Evolutionary conservation across 2,888 invertebrate genomes (phyloP), one percentile per base, ranked within the genome.

Genomic region (Mongoloraphidia duomilia): DNA sequence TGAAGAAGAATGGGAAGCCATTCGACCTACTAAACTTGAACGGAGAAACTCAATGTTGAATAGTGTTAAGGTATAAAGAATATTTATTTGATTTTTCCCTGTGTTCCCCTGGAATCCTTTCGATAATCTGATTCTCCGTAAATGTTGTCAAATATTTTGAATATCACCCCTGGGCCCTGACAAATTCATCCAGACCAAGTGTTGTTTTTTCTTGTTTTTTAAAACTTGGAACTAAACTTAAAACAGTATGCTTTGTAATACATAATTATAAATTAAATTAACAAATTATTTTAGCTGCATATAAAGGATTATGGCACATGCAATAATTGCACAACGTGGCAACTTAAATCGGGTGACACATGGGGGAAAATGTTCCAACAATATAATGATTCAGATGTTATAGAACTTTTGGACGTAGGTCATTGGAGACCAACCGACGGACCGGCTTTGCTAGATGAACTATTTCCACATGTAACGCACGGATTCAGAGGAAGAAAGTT

Each of bases 1-100:
- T 0, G 84, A 86, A 56, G 89, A 89, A 62, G 88, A 90, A 68
- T 90, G 88, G 83, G 86, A 89, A 58, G 78, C 83, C 0, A 80
- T 87, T 53, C 74, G 82, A 55, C 80, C 83, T 0, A 77, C 76
- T 2, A 85, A 85, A 63, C 57, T 66, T 8, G 82, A 85, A 56
- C 72, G 84, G 55, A 73, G 80, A 52, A 68, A 72, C 35, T 76
- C 76, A 54, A 70, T 89, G 36, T 62, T 87, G 2, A 71, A 71
- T 14, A 77, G 76, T 58, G 75, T 87, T 63, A 80, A 80, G 69
- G 87, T 84, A 62, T 26, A 26, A 26, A 26, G 6, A 26, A 26
- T 26, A 26, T 26, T 26, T 26, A 26, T 26, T 26, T 26, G 26
- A 26, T 26, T 26, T 26, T 26, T 6, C 26, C 6, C 26, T 17